Percentiles rank a stretch among this genome's conserved stretches.
These are phyloP conservation scores for Cydia amplana DNA, from an alignment of 1,140 invertebrate genomes.

Conservation along the genomic window DNA sequence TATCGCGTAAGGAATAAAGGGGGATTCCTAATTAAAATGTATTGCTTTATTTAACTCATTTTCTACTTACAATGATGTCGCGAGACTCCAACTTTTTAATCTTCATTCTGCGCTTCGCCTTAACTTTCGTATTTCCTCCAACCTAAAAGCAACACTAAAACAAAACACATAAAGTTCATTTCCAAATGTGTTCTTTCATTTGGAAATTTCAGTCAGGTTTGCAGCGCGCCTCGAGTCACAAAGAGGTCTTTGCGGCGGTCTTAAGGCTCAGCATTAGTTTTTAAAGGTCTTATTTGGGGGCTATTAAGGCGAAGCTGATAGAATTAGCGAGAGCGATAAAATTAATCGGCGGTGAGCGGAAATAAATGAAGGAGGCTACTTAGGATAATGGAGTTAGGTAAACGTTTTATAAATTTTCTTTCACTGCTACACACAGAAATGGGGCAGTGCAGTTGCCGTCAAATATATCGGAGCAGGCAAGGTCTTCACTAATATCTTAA, in stretches of 20 bases:
- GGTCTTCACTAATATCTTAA: too few species aligned
- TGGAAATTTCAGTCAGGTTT: constrained; percentile 59
- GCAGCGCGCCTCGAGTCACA: constrained; percentile 64
- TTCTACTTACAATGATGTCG: constrained; percentile 77
- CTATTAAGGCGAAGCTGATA: constrained; percentile 64
- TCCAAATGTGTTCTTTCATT: background rate
- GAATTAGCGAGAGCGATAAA: constrained; percentile 74
- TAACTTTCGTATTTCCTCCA: constrained; percentile 41
- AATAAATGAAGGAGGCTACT: constrained; percentile 10
- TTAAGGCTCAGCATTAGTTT: constrained; percentile 78
- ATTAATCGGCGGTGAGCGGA: constrained; percentile 63
- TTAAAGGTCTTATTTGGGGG: constrained; percentile 77
- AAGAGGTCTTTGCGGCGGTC: constrained; percentile 77
- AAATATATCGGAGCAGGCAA: too few species aligned
- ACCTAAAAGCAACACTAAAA: constrained; percentile 40
- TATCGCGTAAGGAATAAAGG: constrained; percentile 77
- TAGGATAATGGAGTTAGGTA: constrained; percentile 8
- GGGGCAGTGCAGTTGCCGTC: too few species aligned
- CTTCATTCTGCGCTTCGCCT: constrained; percentile 63
- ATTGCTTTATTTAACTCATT: constrained; percentile 80
- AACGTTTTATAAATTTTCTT: background rate
- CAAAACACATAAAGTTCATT: constrained; percentile 30
- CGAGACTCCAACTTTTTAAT: constrained; percentile 78
- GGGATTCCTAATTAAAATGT: constrained; percentile 78
- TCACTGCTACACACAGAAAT: background rate